These are phyloP conservation scores for Pseudochirops corinnae DNA, from an alignment of 2,797 vertebrate species.

Conservation along the genomic window DNA sequence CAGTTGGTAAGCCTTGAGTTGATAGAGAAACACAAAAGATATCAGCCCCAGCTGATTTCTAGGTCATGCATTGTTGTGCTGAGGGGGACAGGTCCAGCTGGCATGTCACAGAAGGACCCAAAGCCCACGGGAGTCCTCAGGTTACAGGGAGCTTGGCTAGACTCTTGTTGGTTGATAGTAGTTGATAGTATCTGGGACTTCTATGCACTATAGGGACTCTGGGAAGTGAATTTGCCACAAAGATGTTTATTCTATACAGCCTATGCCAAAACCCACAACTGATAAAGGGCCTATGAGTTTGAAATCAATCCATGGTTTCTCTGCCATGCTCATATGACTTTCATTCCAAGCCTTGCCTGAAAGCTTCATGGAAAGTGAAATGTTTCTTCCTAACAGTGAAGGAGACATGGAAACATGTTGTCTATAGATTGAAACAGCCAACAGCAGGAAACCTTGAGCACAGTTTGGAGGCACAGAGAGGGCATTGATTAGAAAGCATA, in stretches of 20 bases:
- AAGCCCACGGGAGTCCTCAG: slow-evolving; percentile 69
- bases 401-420: slow-evolving; percentile 32
- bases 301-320: slow-evolving; percentile 72
- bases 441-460: not conserved
- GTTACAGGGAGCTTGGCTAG: slow-evolving; percentile 77
- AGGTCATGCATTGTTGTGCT: not conserved
- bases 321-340: slow-evolving; percentile 65
- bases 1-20: slow-evolving; percentile 35
- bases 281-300: slow-evolving; percentile 74
- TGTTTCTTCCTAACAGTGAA: slow-evolving; percentile 56
- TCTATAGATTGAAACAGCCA: slow-evolving; percentile 55
- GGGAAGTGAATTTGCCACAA: slow-evolving; percentile 58
- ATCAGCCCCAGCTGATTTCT: not conserved
- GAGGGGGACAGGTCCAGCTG: slow-evolving; percentile 25
- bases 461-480: slow-evolving; percentile 8
- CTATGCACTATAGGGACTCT: slow-evolving; percentile 56
- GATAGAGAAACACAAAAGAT: slow-evolving; percentile 6
- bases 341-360: slow-evolving; percentile 57
- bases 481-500: slow-evolving; percentile 48
- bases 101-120: not conserved
- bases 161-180: slow-evolving; percentile 65
- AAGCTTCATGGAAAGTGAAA: slow-evolving; percentile 62
- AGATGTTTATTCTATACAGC: slow-evolving; percentile 68
- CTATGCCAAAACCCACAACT: slow-evolving; percentile 41
- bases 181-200: slow-evolving; percentile 81